Base-by-base conservation (phyloP, 2,113 vertebrate species). In the Sclerurus mexicanus region DNA sequence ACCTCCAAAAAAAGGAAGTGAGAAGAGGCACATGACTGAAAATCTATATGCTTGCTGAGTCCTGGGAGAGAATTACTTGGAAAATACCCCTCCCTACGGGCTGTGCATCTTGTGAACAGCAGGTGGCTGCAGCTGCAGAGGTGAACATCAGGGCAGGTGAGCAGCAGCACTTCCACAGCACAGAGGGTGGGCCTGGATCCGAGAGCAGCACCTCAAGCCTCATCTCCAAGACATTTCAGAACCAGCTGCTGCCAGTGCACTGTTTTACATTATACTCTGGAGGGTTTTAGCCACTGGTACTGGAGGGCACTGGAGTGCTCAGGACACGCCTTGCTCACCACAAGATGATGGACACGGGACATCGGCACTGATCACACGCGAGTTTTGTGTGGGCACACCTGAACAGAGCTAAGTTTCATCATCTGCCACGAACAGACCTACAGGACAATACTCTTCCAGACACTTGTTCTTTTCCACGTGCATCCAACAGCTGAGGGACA, bases 111-210 rank as follows among this genome's bases (percentile, higher is more conserved):
- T 35, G 52, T 24, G 39, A 74, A 28, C 47, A 47, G 30, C 39
- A 27, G 88, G 23, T 0, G 0, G 63, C 28, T 25, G 44, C 12
- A 25, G 16, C 6, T 58, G 74, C 42, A 13, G 0, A 37, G 40
- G 8, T 9, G 39, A 47, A 18, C 14, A 42, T 8, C 17, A 15
- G 21, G 44, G 40, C 53, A 23, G 75, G n/a, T 6, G 14, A 39
- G 13, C 31, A n/a, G 67, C 10, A 44, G 35, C 1, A 49, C 20
- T 39, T 20, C 46, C 15, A 0, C 1, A 67, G 35, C 76, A 60
- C 3, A 69, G 59, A 55, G 66, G 28, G 6, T 7, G 50, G 31
- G 24, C 14, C 5, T 83, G 69, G 39, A 24, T 12, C 39, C 42
- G 46, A 56, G 7, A 33, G 59, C 8, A 37, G 20, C 22, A 0